A percentile compares a stretch with the other conserved stretches of the same genome.
Conservation (phyloP, 2,888 invertebrate genomes). For the Odontothrips loti region DNA sequence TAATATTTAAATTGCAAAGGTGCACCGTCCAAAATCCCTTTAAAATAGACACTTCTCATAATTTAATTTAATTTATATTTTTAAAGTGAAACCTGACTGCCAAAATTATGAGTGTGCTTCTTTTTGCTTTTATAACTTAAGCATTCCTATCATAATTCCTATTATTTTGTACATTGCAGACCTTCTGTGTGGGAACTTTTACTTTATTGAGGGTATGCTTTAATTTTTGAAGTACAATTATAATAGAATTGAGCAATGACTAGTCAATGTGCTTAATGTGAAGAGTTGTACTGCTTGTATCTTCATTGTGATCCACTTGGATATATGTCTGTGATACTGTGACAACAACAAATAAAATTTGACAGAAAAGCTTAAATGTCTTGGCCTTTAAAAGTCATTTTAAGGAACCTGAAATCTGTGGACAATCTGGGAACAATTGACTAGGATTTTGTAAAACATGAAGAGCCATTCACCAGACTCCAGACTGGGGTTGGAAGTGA, state of each 20-base stretch:
- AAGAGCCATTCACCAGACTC: too few species aligned
- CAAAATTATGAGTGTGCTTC: background rate
- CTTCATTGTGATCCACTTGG: background rate
- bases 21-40: background rate
- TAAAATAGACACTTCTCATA: too few species aligned
- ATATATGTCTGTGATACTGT: slow-evolving; percentile 2
- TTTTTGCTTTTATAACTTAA: background rate
- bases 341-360: background rate
- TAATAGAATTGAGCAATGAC: background rate
- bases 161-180: background rate
- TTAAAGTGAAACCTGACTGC: too few species aligned
- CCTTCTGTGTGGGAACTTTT: background rate
- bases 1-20: background rate
- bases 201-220: background rate
- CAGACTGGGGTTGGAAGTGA: too few species aligned
- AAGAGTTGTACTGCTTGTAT: too few species aligned
- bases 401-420: too few species aligned
- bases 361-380: too few species aligned
- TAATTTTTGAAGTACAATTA: background rate
- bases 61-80: background rate
- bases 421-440: too few species aligned
- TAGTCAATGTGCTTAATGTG: background rate
- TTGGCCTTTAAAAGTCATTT: too few species aligned
- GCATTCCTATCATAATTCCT: background rate
- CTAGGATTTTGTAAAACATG: too few species aligned